Conservation (phyloP, 2,113 vertebrate genomes). For the Silurus meridionalis region DNA sequence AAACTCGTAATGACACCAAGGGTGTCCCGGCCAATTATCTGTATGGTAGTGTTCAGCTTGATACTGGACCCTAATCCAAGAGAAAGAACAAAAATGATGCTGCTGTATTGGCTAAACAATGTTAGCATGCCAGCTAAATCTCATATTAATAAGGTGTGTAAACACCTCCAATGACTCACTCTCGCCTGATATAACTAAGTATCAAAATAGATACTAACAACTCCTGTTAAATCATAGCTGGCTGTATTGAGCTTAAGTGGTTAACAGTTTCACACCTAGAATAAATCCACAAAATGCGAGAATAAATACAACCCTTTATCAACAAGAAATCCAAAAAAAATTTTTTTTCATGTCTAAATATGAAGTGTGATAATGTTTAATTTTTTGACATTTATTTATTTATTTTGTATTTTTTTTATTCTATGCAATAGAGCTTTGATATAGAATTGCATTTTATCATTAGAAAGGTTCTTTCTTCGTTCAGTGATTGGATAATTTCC, state of each 20-base stretch:
- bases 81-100: background rate
- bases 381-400: too few species aligned
- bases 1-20: background rate
- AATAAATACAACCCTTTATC: background rate
- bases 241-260: background rate
- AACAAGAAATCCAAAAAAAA: background rate
- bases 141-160: background rate
- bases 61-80: background rate
- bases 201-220: background rate
- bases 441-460: background rate
- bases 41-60: background rate
- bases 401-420: background rate
- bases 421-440: background rate
- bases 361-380: background rate
- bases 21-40: background rate
- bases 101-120: background rate
- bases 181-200: background rate
- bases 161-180: background rate
- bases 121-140: background rate
- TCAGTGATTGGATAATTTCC: background rate
- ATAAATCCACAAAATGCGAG: background rate
- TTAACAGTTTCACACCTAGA: background rate
- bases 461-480: background rate
- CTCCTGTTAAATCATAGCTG: background rate
- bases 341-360: background rate